These are phyloP conservation scores for Rhyacichthys aspro DNA, from an alignment of 2,797 vertebrate genomes.

Conservation along the genomic window DNA sequence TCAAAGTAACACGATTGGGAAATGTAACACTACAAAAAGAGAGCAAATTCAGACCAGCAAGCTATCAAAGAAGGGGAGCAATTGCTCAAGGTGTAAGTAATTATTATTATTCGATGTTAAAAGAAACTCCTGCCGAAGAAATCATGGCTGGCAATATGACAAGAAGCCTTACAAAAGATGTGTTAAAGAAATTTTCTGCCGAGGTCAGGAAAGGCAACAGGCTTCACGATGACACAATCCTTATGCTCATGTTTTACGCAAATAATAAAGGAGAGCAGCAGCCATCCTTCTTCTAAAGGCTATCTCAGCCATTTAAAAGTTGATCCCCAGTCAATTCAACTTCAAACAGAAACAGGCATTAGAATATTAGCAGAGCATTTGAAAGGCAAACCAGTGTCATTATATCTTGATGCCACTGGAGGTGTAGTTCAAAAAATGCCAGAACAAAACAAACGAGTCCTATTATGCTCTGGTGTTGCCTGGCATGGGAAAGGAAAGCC, in stretches of 20 bases:
- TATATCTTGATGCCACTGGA: too few relatives aligned
- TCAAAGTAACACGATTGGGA: neutral
- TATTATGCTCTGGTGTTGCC: slow-evolving; percentile 23
- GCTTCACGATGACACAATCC: neutral
- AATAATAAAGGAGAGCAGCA: neutral
- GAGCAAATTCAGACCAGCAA: neutral
- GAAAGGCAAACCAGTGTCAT: too few relatives aligned
- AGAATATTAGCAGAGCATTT: too few relatives aligned
- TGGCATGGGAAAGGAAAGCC: slow-evolving; percentile 12
- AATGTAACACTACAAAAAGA: neutral
- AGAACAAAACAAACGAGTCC: neutral
- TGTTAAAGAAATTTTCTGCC: slow-evolving; percentile 2
- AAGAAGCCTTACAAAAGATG: slow-evolving; percentile 2
- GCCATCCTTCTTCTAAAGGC: neutral
- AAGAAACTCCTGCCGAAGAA: neutral
- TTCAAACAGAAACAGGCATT: too few relatives aligned
- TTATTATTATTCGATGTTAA: neutral
- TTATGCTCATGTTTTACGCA: slow-evolving; percentile 3
- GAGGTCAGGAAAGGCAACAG: neutral
- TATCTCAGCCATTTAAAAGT: neutral
- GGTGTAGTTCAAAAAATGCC: too few relatives aligned
- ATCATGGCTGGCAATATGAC: slow-evolving; percentile 4
- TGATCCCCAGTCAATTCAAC: neutral
- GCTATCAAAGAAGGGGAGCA: neutral
- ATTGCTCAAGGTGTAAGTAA: slow-evolving; percentile 9